phyloP scores from a whole-genome alignment of 1,140 invertebrate species.

The Druon quercuslanigerum region DNA sequence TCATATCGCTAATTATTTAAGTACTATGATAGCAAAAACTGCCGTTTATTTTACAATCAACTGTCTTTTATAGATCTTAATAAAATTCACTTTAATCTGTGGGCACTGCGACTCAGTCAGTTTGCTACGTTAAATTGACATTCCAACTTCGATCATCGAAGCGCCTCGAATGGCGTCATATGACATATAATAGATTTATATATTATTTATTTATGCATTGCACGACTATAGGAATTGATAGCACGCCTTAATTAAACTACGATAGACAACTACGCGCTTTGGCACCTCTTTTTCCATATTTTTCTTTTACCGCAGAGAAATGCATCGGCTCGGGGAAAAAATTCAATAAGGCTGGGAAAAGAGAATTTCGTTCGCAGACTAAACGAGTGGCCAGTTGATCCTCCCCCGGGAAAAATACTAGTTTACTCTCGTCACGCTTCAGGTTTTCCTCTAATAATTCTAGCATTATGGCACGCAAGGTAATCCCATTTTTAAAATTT shows the following conservation, averaged over 20 bases:
- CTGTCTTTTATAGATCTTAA: constrained; percentile 43
- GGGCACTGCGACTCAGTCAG: constrained; percentile 59
- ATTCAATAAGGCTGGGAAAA: constrained; percentile 7
- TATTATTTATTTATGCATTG: constrained; percentile 42
- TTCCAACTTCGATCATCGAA: constrained; percentile 41
- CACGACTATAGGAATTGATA: constrained; percentile 47
- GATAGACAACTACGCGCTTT: constrained; percentile 54
- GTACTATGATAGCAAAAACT: constrained; percentile 53
- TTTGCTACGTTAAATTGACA: constrained; percentile 59
- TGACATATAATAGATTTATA: constrained; percentile 14
- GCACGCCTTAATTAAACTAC: constrained; percentile 50
- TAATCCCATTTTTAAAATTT: constrained; percentile 8
- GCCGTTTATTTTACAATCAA: constrained; percentile 45
- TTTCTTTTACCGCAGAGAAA: constrained; percentile 4
- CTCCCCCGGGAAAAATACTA: background rate
- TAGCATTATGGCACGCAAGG: constrained; percentile 16
- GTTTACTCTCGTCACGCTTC: constrained; percentile 3
- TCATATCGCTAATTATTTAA: constrained; percentile 43
- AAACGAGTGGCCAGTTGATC: background rate
- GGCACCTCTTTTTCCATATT: constrained; percentile 52
- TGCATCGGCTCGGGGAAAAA: constrained; percentile 4
- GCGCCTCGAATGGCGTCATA: constrained; percentile 4
- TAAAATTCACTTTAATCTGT: constrained; percentile 40
- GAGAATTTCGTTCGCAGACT: constrained; percentile 5
- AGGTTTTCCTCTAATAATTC: background rate